These are phyloP conservation scores for Dryocosmus kuriphilus DNA, from an alignment of 2,888 invertebrate species.

Conservation along the genomic window DNA sequence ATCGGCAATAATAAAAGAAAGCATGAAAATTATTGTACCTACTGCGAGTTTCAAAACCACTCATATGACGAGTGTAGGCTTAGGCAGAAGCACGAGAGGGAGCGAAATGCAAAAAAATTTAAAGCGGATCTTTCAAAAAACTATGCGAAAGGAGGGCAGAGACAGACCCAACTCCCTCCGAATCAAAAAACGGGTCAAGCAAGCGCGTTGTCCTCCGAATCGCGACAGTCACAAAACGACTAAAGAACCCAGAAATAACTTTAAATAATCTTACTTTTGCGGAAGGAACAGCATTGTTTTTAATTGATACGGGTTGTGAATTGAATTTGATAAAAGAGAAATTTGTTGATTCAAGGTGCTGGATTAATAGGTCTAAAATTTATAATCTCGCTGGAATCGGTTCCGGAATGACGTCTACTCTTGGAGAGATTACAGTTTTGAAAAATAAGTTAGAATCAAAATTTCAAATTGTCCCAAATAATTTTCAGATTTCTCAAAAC, in stretches of 20 bases:
- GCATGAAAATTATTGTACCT: too few relatives aligned
- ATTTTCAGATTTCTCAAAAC: too few relatives aligned
- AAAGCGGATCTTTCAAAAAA: not conserved
- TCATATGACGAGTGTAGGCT: too few relatives aligned
- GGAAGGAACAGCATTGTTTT: not conserved
- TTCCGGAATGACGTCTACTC: not conserved
- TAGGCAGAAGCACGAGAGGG: too few relatives aligned
- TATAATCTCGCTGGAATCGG: constrained; percentile 2
- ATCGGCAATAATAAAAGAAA: too few relatives aligned
- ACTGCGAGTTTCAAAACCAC: too few relatives aligned
- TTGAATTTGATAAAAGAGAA: too few relatives aligned
- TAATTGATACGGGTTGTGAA: constrained; percentile 18
- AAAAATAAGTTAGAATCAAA: too few relatives aligned
- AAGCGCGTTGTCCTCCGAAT: not conserved
- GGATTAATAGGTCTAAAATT: not conserved
- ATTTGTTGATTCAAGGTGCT: too few relatives aligned
- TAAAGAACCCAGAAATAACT: not conserved
- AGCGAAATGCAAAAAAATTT: not conserved
- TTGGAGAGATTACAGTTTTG: too few relatives aligned
- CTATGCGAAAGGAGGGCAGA: not conserved
- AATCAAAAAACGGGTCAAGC: not conserved
- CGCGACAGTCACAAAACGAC: not conserved
- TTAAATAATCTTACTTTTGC: not conserved
- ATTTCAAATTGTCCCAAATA: too few relatives aligned
- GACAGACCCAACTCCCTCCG: too few relatives aligned